Percentiles rank a stretch among this genome's conserved stretches.
Conservation (phyloP, 2,113 vertebrate species). For the Erythrolamprus reginae region DNA sequence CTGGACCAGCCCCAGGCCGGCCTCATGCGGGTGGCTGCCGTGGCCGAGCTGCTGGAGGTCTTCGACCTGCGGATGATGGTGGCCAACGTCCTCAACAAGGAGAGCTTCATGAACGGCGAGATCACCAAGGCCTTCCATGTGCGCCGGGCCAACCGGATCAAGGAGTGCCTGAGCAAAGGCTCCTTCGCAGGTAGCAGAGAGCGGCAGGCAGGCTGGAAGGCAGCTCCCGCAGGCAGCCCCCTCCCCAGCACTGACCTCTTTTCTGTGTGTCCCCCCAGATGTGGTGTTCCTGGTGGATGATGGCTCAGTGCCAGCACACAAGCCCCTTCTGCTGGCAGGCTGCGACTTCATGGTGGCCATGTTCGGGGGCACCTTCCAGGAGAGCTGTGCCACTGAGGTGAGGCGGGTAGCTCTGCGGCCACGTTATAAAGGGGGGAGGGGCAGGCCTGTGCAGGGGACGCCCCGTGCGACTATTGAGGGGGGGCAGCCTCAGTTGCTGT, state of each 20-base stretch:
- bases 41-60: constrained; percentile 85
- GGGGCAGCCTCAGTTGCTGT: neutral
- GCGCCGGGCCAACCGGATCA: constrained; percentile 87
- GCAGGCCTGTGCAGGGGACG: neutral
- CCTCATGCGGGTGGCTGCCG: constrained; percentile 85
- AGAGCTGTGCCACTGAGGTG: constrained; percentile 83
- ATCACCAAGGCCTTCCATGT: constrained; percentile 93
- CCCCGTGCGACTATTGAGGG: neutral
- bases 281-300: constrained; percentile 84
- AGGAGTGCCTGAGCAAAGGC: constrained; percentile 83
- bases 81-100: constrained; percentile 85
- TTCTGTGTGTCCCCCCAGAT: constrained; percentile 56
- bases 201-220: neutral
- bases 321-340: constrained; percentile 86
- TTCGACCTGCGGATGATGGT: constrained; percentile 92
- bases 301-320: constrained; percentile 81
- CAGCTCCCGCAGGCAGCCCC: fast-evolving
- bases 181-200: constrained; percentile 76
- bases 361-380: constrained; percentile 87
- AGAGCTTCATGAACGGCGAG: constrained; percentile 94
- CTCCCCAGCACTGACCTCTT: neutral
- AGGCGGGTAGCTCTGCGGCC: neutral
- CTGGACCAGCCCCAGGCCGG: constrained; percentile 75
- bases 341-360: constrained; percentile 92
- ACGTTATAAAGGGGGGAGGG: neutral